Evolutionary conservation across 1,140 invertebrate species (phyloP), one percentile per base, ranked within the genome.

Genomic region (Stegodyphus mimosarum): DNA sequence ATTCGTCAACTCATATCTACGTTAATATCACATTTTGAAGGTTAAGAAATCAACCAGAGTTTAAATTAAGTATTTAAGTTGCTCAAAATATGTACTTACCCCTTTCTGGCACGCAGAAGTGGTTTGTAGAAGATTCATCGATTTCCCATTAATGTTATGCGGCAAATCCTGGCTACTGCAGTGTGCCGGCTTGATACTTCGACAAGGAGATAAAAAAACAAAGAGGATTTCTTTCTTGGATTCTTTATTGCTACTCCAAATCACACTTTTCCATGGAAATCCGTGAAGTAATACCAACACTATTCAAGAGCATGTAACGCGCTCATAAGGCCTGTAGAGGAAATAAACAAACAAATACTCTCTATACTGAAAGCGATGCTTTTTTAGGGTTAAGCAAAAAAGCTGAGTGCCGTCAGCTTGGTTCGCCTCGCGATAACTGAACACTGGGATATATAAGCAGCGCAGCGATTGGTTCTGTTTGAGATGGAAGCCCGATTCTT

Each of bases 141-240:
- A 84, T 84, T 84, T 75, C 63, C 81, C 72, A 84, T 84, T 84
- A 84, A 84, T 84, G 81, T 18, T 84, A 84, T 84, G 81, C 81
- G 81, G 81, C 81, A 84, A 84, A 84, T 84, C 73, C 81, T 48
- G 13, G 63, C 18, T 11, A 69, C 73, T 75, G 72, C 72, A 75
- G 72, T 69, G 64, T 17, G 49, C 50, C 33, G 64, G 50, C 10
- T 52, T 33, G 33, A 11, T 2, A 9, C 18, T 66, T 60, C 13
- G 70, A 15, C 55, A 60, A 15, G 15, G 15, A 9, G 15, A 15
- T 60, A 9, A 60, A 15, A 60, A 60, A 60, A 60, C 55, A 60
- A 60, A 9, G 1, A 9, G 55, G 55, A 60, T 11, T 60, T 7
- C 9, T n/a, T 17, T 67, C 64, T 67, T 17, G 11, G n/a, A 17